Conservation (phyloP, 2,113 vertebrate species). For the Oncorhynchus masou region DNA sequence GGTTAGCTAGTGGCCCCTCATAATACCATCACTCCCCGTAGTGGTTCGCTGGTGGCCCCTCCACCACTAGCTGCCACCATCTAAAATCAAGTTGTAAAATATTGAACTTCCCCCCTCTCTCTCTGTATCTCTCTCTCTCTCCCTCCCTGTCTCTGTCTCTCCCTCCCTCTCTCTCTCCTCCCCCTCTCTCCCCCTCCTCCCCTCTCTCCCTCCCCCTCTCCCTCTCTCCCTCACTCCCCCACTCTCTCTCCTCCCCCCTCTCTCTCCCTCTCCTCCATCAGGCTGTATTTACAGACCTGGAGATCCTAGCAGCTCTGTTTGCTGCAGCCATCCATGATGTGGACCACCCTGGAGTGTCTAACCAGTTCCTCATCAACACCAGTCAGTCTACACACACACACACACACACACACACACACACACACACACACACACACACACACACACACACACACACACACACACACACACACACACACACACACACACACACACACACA, state of each 20-base stretch:
- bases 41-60: no score
- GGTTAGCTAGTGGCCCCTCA: no score
- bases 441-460: not conserved
- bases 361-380: constrained; percentile 94
- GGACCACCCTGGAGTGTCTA: constrained; percentile 89
- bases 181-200: no score
- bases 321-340: constrained; percentile 89
- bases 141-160: no score
- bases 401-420: not conserved
- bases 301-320: constrained; percentile 86
- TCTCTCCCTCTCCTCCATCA: constrained; percentile 31
- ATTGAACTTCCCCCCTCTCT: no score
- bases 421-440: not conserved
- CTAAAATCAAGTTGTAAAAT: no score
- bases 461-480: not conserved
- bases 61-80: no score
- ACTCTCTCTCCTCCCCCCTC: not conserved
- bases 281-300: constrained; percentile 88
- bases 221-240: no score
- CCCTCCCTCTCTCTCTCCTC: no score
- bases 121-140: no score
- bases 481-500: not conserved
- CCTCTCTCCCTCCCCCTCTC: no score
- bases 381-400: constrained; percentile 71
- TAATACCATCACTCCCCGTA: no score